Conservation (phyloP, 2,113 vertebrate genomes). For the Steatornis caripensis region DNA sequence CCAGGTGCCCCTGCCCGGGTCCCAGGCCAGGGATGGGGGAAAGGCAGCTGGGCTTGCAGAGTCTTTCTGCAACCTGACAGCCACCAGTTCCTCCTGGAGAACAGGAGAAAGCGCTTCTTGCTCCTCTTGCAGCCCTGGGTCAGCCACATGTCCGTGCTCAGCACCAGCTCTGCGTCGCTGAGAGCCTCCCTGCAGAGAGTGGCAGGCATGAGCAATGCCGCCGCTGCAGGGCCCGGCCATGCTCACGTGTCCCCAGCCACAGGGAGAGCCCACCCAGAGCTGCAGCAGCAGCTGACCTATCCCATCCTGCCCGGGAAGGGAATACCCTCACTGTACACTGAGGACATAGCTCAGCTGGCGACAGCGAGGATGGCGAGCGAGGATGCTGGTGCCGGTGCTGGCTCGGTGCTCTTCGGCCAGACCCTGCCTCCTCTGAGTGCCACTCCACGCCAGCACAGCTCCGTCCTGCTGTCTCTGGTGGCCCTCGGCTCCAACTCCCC, state of each 20-base stretch:
- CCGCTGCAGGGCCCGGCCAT: fast-evolving
- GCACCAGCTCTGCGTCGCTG: not conserved
- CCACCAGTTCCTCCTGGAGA: too few species aligned
- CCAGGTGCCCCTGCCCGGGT: not conserved
- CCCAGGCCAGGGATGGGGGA: not conserved
- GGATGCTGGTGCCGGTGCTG: too few species aligned
- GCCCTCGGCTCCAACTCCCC: not conserved
- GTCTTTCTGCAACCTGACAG: too few species aligned
- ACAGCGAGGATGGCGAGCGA: not conserved
- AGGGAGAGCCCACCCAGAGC: not conserved
- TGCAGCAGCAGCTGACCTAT: not conserved
- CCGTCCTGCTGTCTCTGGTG: too few species aligned
- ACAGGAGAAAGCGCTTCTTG: too few species aligned
- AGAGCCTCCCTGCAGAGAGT: not conserved
- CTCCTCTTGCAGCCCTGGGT: too few species aligned
- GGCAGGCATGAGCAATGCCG: not conserved
- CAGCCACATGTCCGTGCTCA: not conserved
- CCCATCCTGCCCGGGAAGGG: not conserved
- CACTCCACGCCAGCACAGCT: not conserved
- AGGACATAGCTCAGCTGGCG: fast-evolving
- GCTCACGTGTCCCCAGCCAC: fast-evolving
- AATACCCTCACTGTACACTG: not conserved
- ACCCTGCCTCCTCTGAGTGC: too few species aligned
- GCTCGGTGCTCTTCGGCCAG: too few species aligned
- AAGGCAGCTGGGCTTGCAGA: too few species aligned